Percentiles rank a stretch among this genome's conserved stretches.
Conservation (phyloP, 2,113 vertebrate genomes). For the Microtus richardsoni region DNA sequence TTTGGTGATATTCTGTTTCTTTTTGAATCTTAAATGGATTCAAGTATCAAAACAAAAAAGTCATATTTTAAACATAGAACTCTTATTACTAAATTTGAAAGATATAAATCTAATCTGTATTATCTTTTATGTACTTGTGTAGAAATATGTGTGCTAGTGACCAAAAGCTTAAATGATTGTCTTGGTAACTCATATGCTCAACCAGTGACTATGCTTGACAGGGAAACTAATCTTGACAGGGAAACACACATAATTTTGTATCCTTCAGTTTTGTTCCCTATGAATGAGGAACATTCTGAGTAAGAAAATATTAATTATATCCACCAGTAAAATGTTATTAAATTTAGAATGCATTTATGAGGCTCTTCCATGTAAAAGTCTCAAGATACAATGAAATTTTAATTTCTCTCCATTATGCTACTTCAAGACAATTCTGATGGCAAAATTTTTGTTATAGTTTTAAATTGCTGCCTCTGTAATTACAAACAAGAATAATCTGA, state of each 20-base stretch:
- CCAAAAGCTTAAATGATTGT: background rate
- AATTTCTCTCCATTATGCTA: constrained; percentile 19
- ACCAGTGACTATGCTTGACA: constrained; percentile 33
- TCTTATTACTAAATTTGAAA: constrained; percentile 57
- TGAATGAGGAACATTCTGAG: background rate
- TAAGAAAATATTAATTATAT: constrained; percentile 59
- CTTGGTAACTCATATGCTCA: constrained; percentile 56
- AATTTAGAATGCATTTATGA: background rate
- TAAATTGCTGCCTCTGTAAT: background rate
- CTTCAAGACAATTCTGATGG: constrained; percentile 50
- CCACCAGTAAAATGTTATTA: background rate
- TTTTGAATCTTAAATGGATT: background rate
- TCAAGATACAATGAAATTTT: background rate
- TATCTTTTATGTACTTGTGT: constrained; percentile 43
- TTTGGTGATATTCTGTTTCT: constrained; percentile 22
- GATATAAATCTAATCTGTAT: constrained; percentile 50
- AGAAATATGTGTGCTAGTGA: constrained; percentile 56
- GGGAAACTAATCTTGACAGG: background rate
- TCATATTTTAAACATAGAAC: constrained; percentile 72
- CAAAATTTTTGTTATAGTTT: constrained; percentile 50
- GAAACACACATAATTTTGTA: constrained; percentile 50
- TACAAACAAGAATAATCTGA: constrained; percentile 1
- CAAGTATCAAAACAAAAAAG: constrained; percentile 59
- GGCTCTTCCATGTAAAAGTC: constrained; percentile 43
- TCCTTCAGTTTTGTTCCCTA: constrained; percentile 14